Base-by-base conservation (phyloP, 2,113 vertebrate species). In the Reinhardtius hippoglossoides region DNA sequence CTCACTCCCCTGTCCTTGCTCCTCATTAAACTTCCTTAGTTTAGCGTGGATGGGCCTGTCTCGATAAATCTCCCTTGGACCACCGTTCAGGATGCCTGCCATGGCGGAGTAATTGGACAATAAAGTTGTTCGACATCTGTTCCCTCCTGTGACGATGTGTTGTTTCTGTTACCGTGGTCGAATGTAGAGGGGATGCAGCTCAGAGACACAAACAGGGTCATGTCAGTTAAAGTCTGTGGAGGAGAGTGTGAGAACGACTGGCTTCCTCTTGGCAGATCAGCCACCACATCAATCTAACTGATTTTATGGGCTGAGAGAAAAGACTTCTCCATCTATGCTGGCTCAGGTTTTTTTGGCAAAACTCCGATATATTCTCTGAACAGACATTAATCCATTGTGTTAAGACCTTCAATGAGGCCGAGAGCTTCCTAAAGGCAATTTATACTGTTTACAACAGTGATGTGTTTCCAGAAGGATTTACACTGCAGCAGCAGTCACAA, bases 181-280 rank as follows among this genome's bases (percentile, higher is more conserved):
- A 54, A 62, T 48, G 35, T 40, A 31, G 21, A 54, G n/a, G 31
- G 20, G 18, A 55, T 35, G 23, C 37, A n/a, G 4, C 23, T 48
- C 26, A 14, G 13, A 46, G 44, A 16, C 44, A 46, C 14, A 46
- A 14, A 48, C 46, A 18, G 46, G 46, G 4, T 50, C 27, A 64
- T 57, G 42, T 77, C 67, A 59, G 46, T 16, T 50, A 18, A 7
- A 50, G 15, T 50, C 15, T 20, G 46, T 16, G 59, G n/a, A 26
- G 23, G 21, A 72, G 55, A 58, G 44, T 6, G 27, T 46, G n/a
- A 26, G 26, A 23, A 27, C 68, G 13, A 60, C 14, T 26, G 59
- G 24, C 48, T 82, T 79, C 37, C 26, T 44, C 55, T 37, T 81
- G 75, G 71, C 80, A 66, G 5, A 72, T 69, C 67, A 70, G 61